Conservation (phyloP, 2,888 invertebrate species). For the Agapetus fuscipes region DNA sequence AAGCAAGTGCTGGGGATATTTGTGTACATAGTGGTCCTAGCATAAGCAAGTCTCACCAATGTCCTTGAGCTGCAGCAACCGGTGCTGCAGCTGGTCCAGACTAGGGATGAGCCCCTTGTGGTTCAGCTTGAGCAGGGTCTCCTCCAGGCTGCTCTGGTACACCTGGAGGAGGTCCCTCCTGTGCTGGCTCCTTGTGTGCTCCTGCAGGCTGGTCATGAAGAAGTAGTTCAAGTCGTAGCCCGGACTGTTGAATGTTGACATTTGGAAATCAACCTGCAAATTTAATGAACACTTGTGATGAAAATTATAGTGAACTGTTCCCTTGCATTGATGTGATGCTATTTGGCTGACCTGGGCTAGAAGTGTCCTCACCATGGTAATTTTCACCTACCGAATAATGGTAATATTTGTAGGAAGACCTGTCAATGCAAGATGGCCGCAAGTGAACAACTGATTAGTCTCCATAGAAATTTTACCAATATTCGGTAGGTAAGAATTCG, state of each 20-base stretch:
- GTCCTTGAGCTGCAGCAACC: constrained; percentile 8
- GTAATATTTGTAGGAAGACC: too few relatives aligned
- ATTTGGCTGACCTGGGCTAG: too few relatives aligned
- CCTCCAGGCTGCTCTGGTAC: constrained; percentile 25
- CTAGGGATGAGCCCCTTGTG: constrained; percentile 12
- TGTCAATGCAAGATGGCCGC: too few relatives aligned
- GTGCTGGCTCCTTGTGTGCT: constrained; percentile 25
- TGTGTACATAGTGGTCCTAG: too few relatives aligned
- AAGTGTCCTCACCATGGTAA: too few relatives aligned
- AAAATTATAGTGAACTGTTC: not conserved
- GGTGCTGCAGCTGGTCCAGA: constrained; percentile 8
- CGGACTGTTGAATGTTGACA: constrained; percentile 30
- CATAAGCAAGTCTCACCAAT: too few relatives aligned
- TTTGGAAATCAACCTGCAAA: constrained; percentile 31
- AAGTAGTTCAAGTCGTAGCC: constrained; percentile 35
- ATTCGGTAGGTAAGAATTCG: too few relatives aligned
- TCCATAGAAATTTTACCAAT: too few relatives aligned
- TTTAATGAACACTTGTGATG: not conserved
- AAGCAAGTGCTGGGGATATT: too few relatives aligned
- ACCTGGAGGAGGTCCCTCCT: constrained; percentile 26
- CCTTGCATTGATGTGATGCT: too few relatives aligned
- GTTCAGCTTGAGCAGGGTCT: constrained; percentile 24
- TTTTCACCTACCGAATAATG: too few relatives aligned
- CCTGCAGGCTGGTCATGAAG: constrained; percentile 29
- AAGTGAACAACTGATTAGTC: too few relatives aligned